Conservation (phyloP, 2,797 vertebrate species). For the Rousettus madagascariensis region DNA sequence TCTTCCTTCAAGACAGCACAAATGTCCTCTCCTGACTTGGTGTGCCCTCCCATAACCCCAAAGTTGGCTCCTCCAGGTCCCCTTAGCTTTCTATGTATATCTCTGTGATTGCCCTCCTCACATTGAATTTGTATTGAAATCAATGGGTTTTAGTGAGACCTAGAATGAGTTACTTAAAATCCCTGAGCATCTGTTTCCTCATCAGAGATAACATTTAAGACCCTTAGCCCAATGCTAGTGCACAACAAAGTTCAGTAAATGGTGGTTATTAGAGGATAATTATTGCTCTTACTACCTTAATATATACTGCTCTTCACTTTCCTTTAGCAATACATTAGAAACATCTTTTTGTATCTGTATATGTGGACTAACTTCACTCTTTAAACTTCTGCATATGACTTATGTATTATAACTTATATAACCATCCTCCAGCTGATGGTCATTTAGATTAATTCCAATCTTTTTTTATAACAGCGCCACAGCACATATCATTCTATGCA, state of each 20-base stretch:
- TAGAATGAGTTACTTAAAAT: background rate
- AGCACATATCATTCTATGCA: background rate
- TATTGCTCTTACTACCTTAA: background rate
- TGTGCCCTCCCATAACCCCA: background rate
- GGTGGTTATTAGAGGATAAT: background rate
- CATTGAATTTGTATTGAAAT: background rate
- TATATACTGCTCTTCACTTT: background rate
- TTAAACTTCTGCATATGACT: background rate
- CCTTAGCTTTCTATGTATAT: background rate
- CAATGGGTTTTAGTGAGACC: background rate
- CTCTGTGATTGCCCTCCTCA: background rate
- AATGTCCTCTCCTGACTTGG: background rate
- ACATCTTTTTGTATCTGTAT: background rate
- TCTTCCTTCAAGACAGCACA: background rate
- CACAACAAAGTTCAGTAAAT: background rate
- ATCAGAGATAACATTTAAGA: background rate
- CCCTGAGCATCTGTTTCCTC: slow-evolving; percentile 12
- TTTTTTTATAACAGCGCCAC: background rate
- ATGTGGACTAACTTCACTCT: background rate
- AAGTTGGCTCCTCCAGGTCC: background rate
- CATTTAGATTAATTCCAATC: background rate
- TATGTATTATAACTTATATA: background rate
- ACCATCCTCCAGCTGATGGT: background rate
- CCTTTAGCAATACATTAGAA: background rate
- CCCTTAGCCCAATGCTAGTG: background rate